These are phyloP conservation scores for Neuroscelio doddi DNA, from an alignment of 2,888 invertebrate genomes.

Conservation along the genomic window DNA sequence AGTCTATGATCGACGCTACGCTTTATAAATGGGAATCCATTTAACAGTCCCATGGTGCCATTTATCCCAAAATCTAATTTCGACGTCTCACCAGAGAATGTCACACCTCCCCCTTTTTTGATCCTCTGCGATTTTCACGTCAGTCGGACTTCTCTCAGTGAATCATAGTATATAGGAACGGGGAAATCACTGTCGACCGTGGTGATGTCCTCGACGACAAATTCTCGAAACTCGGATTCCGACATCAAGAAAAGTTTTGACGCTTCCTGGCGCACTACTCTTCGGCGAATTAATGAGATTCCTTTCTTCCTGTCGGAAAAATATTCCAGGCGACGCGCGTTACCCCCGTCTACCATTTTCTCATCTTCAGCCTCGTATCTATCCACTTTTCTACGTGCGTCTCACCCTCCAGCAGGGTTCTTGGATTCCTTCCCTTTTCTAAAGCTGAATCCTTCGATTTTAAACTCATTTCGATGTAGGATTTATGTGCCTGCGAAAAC, in stretches of 20 bases:
- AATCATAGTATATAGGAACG: slow-evolving; percentile 35
- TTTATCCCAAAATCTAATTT: slow-evolving; percentile 46
- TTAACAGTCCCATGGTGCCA: slow-evolving; percentile 35
- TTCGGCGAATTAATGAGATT: slow-evolving; percentile 67
- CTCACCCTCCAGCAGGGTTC: slow-evolving; percentile 16
- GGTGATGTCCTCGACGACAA: slow-evolving; percentile 46
- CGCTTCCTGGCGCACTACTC: slow-evolving; percentile 51
- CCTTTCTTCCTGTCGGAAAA: slow-evolving; percentile 62
- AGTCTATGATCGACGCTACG: slow-evolving; percentile 31
- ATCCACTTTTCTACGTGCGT: slow-evolving; percentile 10
- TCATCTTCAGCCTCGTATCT: slow-evolving; percentile 18
- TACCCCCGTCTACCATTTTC: slow-evolving; percentile 20
- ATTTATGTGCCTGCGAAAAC: slow-evolving; percentile 55
- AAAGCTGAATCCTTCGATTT: slow-evolving; percentile 52
- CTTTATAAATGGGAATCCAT: slow-evolving; percentile 42
- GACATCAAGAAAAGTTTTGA: slow-evolving; percentile 61
- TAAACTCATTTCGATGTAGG: slow-evolving; percentile 65
- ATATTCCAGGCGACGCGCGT: slow-evolving; percentile 56
- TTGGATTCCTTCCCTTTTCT: slow-evolving; percentile 18
- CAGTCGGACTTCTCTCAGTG: slow-evolving; percentile 32
- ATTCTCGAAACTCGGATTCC: slow-evolving; percentile 51
- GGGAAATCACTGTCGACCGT: slow-evolving; percentile 42
- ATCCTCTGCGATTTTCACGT: slow-evolving; percentile 42
- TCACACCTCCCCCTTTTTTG: slow-evolving; percentile 37
- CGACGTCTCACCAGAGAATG: slow-evolving; percentile 30